Percentiles rank a stretch among this genome's conserved stretches.
These are phyloP conservation scores for Drosophila koepferae DNA, from an alignment of 2,888 invertebrate species.

Conservation along the genomic window DNA sequence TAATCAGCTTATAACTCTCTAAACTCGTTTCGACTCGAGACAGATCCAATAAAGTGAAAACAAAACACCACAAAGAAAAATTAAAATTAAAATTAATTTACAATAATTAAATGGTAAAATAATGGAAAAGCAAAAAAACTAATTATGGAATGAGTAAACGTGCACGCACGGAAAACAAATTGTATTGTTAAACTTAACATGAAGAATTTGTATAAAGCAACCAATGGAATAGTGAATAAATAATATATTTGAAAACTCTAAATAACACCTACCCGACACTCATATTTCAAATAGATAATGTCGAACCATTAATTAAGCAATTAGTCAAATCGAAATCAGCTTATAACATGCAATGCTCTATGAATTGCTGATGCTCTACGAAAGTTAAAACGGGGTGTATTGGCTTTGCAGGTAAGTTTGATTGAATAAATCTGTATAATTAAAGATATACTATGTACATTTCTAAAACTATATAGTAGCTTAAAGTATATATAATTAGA, in stretches of 20 bases:
- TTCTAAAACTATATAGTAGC: neutral
- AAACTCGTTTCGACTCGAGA: slow-evolving; percentile 17
- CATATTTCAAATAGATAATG: slow-evolving; percentile 2
- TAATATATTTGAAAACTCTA: slow-evolving; percentile 63
- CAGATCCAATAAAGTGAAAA: slow-evolving; percentile 16
- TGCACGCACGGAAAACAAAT: slow-evolving; percentile 34
- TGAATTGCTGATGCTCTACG: slow-evolving; percentile 1
- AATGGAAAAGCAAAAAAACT: neutral
- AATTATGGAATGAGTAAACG: slow-evolving; percentile 25
- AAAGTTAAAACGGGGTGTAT: neutral
- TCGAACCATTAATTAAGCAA: slow-evolving; percentile 37
- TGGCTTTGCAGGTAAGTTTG: neutral
- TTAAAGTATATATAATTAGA: neutral
- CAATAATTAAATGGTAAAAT: slow-evolving; percentile 24
- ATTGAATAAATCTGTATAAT: neutral
- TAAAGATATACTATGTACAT: too few relatives aligned
- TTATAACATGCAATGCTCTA: slow-evolving; percentile 19
- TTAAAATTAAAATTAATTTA: slow-evolving; percentile 13
- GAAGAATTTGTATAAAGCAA: slow-evolving; percentile 61
- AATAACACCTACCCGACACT: neutral
- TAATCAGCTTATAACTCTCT: slow-evolving; percentile 43
- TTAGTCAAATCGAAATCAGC: slow-evolving; percentile 39
- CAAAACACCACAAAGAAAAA: slow-evolving; percentile 5
- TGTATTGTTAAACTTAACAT: slow-evolving; percentile 57
- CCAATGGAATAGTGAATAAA: slow-evolving; percentile 72